Evolutionary conservation across 64 coral and sea anemone species (phyloP), one percentile per base, ranked within the genome.

Genomic region (Catalaphyllia jardinei): DNA sequence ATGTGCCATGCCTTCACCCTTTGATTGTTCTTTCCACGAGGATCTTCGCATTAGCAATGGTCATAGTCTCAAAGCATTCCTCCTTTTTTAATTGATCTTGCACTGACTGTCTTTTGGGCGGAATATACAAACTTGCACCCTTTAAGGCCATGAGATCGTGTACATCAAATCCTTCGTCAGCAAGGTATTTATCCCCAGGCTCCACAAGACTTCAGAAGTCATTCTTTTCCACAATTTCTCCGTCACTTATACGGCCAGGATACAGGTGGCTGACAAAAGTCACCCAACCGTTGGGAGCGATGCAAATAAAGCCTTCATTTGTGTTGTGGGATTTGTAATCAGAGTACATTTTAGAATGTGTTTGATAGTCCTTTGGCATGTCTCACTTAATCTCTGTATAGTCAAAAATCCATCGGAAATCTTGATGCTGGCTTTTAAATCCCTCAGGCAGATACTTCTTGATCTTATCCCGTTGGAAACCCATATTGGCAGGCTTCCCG

Each of bases 1-100:
- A 86, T 86, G 31, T 92, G 90, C 82, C 80, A 76, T 30, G 31
- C 90, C 61, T 86, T 92, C 31, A 69, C 72, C 31, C 71, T 67
- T 74, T 75, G 52, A 81, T 88, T 72, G 64, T 20, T 46, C 86
- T 79, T 80, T 89, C 87, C 7, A 84, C 92, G 63, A 76, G 71
- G 33, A 88, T 88, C 46, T 86, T 61, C 29, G 84, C 49, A 84
- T 93, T 88, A 52, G 86, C 92, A 93, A 89, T 89, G 59, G 86
- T 93, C 86, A 88, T 83, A 38, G 79, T 93, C 49, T 93, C 35
- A 89, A 93, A 84, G 60, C 78, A 88, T 30, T 93, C 92, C 12
- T 93, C 57, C 78, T 75, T 89, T 29, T 67, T 89, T 46, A 93
- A 89, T 59, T 93, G 79, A 74, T 75, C 86, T 59, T 88, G 33